Evolutionary conservation across 1,140 invertebrate species (phyloP), one percentile per base, ranked within the genome.

Genomic region (Eueides isabella): DNA sequence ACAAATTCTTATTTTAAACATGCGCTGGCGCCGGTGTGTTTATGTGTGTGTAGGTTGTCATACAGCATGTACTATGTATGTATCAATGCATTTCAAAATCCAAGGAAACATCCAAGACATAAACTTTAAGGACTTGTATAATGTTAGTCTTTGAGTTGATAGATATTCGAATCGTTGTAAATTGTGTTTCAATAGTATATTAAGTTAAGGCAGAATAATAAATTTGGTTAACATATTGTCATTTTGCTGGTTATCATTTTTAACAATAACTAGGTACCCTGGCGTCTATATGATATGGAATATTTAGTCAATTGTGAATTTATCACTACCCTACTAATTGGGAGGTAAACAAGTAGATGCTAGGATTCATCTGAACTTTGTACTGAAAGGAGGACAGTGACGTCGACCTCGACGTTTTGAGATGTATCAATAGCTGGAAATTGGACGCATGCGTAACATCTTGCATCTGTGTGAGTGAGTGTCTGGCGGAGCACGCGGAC

Each of bases 361-460:
- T 23, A 72, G 30, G 79, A 81, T 76, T 79, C 64, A 35, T 61
- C 72, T 85, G 84, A 83, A 89, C 87, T 89, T 89, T 82, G 82
- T 61, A 82, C 85, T 79, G 84, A 85, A 89, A 90, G 78, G 87
- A 84, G 88, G 85, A 73, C 87, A 85, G 82, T 91, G 90, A 90
- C 89, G 89, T 90, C 82, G 85, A 78, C 80, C 80, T 84, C 82
- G 82, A 81, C 83, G 80, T 85, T 85, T 83, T 77, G 80, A 82
- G 80, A 85, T 79, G 77, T 86, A 86, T 87, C 84, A 81, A 87
- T 88, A 89, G 84, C 82, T 78, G 76, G 72, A 75, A 70, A 61
- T 70, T 70, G 62, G 79, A 81, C 86, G 88, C 89, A 88, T 88
- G 87, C 89, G 89, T 91, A 91, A 89, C 76, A 61, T n/a, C 61